These are phyloP conservation scores for Tupaia tana DNA, from an alignment of 2,113 vertebrate species.

Conservation along the genomic window DNA sequence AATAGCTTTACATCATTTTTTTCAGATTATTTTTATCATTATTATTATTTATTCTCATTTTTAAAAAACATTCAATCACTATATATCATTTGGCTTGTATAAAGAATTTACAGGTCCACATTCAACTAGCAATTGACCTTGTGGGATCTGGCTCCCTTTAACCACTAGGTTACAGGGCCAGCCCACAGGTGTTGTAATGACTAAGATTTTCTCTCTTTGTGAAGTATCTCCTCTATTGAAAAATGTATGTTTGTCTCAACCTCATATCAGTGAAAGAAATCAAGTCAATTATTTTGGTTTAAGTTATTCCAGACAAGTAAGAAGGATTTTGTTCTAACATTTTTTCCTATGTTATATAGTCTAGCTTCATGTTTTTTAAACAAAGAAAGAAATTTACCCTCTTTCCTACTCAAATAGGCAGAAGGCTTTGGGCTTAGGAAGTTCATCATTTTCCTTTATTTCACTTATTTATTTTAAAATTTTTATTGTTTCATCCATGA, in stretches of 20 bases:
- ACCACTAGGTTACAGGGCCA: too few species aligned
- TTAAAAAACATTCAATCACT: too few species aligned
- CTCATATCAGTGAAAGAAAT: background rate
- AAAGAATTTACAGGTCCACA: too few species aligned
- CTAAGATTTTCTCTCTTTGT: background rate
- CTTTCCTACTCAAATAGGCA: background rate
- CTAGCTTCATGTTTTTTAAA: background rate
- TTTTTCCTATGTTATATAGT: background rate
- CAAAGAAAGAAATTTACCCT: background rate
- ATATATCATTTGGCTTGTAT: too few species aligned
- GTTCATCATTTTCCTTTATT: background rate
- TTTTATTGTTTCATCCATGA: too few species aligned
- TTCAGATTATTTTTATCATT: too few species aligned
- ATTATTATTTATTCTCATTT: too few species aligned
- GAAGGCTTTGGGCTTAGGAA: background rate
- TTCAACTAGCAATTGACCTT: too few species aligned
- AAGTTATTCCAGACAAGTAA: background rate
- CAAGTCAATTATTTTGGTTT: background rate
- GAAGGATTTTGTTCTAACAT: background rate
- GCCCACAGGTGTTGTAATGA: background rate
- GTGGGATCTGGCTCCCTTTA: too few species aligned
- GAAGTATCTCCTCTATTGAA: background rate
- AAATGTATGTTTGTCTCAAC: background rate
- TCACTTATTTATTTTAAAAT: background rate
- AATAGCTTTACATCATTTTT: too few species aligned